Evolutionary conservation across 2,113 vertebrate genomes (phyloP).

Genomic region (Mus musculus): DNA sequence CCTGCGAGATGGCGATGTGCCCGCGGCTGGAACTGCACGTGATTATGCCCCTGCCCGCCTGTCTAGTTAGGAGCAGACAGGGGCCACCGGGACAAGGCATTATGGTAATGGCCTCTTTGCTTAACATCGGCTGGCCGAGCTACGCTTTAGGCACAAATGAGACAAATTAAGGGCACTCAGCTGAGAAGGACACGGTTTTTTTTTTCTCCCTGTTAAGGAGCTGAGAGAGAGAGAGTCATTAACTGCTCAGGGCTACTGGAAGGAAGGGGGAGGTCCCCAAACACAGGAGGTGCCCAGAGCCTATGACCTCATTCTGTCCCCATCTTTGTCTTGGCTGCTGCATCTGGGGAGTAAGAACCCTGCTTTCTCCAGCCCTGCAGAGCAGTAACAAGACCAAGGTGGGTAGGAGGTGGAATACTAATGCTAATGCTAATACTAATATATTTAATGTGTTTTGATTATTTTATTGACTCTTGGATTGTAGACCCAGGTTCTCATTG

Average conservation of each 20-base stretch:
- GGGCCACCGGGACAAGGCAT: neutral
- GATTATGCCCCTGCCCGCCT: fast-evolving
- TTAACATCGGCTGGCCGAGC: neutral
- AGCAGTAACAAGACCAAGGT: neutral
- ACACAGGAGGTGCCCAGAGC: neutral
- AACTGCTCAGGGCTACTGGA: neutral
- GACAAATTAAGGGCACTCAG: slow-evolving; percentile 48
- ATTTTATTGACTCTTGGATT: too few species aligned
- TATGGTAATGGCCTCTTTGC: neutral
- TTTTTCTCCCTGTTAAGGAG: slow-evolving; percentile 28
- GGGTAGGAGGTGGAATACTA: fast-evolving
- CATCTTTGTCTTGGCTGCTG: neutral
- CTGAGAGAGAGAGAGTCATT: neutral
- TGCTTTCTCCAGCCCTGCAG: fast-evolving
- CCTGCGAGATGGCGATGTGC: fast-evolving
- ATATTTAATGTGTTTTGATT: too few species aligned
- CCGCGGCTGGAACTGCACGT: fast-evolving
- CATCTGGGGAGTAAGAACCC: fast-evolving
- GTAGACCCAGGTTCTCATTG: fast-evolving
- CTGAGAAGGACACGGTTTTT: neutral
- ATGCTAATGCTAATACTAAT: too few species aligned
- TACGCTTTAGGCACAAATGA: slow-evolving; percentile 49
- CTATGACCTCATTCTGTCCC: slow-evolving; percentile 27
- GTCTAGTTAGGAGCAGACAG: neutral
- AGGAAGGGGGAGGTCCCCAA: neutral